Percentiles rank a stretch among this genome's conserved stretches.
Evolutionary conservation across 2,797 vertebrate species (phyloP).

Genomic region (Austrolebias charrua): DNA sequence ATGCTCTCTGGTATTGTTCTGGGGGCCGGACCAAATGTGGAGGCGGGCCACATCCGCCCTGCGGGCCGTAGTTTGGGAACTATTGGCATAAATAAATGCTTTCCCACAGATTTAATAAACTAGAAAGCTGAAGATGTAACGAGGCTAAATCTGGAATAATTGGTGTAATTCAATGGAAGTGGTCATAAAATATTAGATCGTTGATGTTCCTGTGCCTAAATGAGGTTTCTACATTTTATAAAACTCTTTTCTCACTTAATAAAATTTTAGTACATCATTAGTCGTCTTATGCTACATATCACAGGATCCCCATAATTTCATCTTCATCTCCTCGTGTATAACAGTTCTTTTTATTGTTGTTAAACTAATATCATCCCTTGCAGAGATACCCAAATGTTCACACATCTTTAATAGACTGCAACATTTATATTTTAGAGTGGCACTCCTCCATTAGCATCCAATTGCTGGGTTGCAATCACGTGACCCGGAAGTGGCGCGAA

Average conservation of each 20-base stretch:
- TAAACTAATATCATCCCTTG: not conserved
- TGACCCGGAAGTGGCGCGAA: too few relatives aligned
- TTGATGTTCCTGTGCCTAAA: not conserved
- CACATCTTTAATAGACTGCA: constrained; percentile 21
- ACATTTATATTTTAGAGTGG: constrained; percentile 11
- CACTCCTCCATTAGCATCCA: constrained; percentile 19
- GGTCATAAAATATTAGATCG: not conserved
- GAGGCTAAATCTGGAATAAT: too few relatives aligned
- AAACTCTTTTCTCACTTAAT: constrained; percentile 2
- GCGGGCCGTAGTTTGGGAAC: too few relatives aligned
- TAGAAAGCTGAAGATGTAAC: not conserved
- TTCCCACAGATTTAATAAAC: not conserved
- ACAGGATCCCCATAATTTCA: not conserved
- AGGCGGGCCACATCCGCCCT: too few relatives aligned
- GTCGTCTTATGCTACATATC: constrained; percentile 12
- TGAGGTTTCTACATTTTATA: not conserved
- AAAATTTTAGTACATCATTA: constrained; percentile 3
- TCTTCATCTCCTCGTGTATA: not conserved
- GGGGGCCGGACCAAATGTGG: too few relatives aligned
- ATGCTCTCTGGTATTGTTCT: too few relatives aligned
- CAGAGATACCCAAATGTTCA: constrained; percentile 2
- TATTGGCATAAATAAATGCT: too few relatives aligned
- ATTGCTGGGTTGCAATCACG: too few relatives aligned
- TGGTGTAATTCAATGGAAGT: not conserved
- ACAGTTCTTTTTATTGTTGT: constrained; percentile 1